Conservation (phyloP, 2,888 invertebrate species). For the Helobdella robusta region DNA sequence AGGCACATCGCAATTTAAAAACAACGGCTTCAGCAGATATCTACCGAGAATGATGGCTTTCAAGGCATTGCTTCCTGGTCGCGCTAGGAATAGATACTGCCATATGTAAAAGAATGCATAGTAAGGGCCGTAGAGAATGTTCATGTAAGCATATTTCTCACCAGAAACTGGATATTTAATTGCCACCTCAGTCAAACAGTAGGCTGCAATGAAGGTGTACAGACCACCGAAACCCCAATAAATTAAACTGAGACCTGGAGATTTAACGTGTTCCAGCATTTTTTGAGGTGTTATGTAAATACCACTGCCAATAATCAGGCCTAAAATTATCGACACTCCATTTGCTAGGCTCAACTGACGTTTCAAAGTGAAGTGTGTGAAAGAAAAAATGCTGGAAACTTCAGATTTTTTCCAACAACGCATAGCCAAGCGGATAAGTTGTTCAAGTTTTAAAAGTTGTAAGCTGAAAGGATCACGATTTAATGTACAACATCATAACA, state of each 20-base stretch:
- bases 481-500: no score
- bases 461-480: no score
- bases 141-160: conserved; percentile 52
- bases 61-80: conserved; percentile 43
- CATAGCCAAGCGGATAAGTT: no score
- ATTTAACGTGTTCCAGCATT: conserved; percentile 55
- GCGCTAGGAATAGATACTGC: conserved; percentile 44
- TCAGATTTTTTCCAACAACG: no score
- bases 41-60: conserved; percentile 45
- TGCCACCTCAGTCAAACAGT: conserved; percentile 82
- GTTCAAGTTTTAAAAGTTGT: no score
- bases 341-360: conserved; percentile 26
- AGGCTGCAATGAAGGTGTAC: conserved; percentile 65
- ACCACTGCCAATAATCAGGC: conserved; percentile 31
- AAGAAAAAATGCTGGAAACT: no score
- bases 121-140: conserved; percentile 44
- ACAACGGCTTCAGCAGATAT: conserved; percentile 45
- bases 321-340: conserved; percentile 29
- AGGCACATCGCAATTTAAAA: conserved; percentile 39
- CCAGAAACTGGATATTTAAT: conserved; percentile 63
- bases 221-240: conserved; percentile 81
- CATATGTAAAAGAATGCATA: conserved; percentile 45
- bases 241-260: conserved; percentile 63
- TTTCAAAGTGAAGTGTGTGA: no score
- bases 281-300: conserved; percentile 31